A percentile compares a stretch with the other conserved stretches of the same genome.
Evolutionary conservation across 2,888 invertebrate species (phyloP).

Genomic region (Acanthosepion lycidas): DNA sequence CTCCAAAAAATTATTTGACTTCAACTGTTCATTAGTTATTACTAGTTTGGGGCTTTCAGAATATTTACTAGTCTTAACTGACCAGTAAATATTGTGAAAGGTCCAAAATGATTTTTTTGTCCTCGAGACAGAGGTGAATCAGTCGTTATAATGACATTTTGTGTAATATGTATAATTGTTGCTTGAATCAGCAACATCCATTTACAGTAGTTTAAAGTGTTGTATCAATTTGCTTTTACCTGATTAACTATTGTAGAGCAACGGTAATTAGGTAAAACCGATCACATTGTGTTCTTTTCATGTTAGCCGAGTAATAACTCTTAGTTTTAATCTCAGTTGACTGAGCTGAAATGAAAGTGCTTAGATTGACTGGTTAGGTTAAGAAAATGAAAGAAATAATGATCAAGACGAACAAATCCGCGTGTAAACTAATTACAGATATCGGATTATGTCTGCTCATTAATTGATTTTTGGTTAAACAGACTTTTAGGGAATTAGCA

Average conservation of each 20-base stretch:
- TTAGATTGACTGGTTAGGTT: neutral
- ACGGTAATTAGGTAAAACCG: neutral
- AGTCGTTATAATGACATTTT: neutral
- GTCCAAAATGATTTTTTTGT: neutral
- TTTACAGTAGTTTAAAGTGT: neutral
- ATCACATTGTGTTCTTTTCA: neutral
- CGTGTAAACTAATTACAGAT: neutral
- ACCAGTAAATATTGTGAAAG: neutral
- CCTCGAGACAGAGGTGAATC: neutral
- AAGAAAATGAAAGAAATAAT: neutral
- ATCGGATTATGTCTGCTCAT: neutral
- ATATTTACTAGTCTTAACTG: too few species aligned
- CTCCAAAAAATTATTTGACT: too few species aligned
- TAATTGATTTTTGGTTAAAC: neutral
- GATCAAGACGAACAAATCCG: neutral
- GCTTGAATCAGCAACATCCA: neutral
- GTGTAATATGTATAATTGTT: neutral
- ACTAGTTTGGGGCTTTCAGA: too few species aligned
- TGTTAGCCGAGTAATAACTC: too few species aligned
- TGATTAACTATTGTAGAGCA: neutral
- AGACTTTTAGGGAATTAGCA: conserved; percentile 4
- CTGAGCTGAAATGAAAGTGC: neutral
- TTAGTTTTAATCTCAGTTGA: neutral
- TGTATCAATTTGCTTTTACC: too few species aligned
- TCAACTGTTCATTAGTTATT: too few species aligned